Conservation (phyloP, 2,797 vertebrate genomes). For the Aldrovandia affinis region DNA sequence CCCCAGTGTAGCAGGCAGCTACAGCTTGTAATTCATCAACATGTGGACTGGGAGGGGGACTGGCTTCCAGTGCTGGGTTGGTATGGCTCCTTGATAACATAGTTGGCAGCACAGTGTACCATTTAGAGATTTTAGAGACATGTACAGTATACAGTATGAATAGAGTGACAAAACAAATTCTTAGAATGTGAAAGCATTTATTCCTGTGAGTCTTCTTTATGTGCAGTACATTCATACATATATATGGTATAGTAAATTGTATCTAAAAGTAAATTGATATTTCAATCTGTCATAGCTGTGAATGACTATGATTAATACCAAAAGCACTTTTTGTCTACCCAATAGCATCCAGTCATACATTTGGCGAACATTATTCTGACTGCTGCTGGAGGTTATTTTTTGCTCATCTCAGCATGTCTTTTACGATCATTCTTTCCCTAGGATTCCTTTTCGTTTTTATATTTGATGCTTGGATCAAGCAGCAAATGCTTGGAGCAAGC, state of each 20-base stretch:
- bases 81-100: conserved; percentile 32
- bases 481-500: background rate
- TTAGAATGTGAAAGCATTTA: background rate
- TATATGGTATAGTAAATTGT: background rate
- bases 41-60: conserved; percentile 26
- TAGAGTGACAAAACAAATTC: background rate
- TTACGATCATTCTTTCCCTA: background rate
- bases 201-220: background rate
- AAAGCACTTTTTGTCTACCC: background rate
- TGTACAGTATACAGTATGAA: background rate
- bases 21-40: background rate
- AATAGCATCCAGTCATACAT: conserved; percentile 7
- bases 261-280: background rate
- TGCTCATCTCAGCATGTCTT: background rate
- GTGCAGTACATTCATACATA: background rate
- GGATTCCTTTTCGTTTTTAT: background rate
- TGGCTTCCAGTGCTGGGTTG: conserved; percentile 28
- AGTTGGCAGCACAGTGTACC: conserved; percentile 16
- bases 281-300: background rate
- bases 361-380: conserved; percentile 7
- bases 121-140: background rate
- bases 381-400: background rate
- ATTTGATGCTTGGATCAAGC: background rate
- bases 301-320: background rate
- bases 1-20: background rate